phyloP scores from a whole-genome alignment of 2,113 vertebrate species.

The Sinosuthora webbiana region DNA sequence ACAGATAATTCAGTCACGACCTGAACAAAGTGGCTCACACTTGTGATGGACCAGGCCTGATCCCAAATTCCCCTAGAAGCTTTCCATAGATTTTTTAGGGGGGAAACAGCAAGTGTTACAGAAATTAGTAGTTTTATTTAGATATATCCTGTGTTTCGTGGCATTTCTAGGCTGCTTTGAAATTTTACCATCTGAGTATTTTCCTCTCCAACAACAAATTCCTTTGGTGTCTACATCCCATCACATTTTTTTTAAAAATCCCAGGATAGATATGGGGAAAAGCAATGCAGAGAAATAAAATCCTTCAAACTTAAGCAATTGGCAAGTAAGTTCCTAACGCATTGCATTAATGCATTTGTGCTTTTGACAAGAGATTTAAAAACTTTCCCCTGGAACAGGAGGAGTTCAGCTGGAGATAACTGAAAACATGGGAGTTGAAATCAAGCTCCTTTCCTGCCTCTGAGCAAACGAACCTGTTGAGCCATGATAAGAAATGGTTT shows the following conservation, averaged over 20 bases:
- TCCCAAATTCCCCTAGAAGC: neutral
- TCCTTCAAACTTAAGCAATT: neutral
- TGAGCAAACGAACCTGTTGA: conserved; percentile 9
- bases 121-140: neutral
- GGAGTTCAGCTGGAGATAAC: conserved; percentile 4
- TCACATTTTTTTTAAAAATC: neutral
- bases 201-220: neutral
- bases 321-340: neutral
- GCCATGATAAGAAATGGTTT: neutral
- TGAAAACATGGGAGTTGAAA: neutral
- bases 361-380: conserved; percentile 18
- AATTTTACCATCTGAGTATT: neutral
- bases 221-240: neutral
- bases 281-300: neutral
- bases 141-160: neutral
- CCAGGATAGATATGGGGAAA: neutral
- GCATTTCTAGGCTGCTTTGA: neutral
- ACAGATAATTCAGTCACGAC: neutral
- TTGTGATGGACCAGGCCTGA: neutral
- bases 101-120: neutral
- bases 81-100: neutral
- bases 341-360: conserved; percentile 8
- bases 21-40: neutral
- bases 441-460: neutral
- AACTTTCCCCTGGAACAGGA: neutral